These are phyloP conservation scores for Phalacrocorax aristotelis DNA, from an alignment of 2,113 vertebrate species.

Conservation along the genomic window DNA sequence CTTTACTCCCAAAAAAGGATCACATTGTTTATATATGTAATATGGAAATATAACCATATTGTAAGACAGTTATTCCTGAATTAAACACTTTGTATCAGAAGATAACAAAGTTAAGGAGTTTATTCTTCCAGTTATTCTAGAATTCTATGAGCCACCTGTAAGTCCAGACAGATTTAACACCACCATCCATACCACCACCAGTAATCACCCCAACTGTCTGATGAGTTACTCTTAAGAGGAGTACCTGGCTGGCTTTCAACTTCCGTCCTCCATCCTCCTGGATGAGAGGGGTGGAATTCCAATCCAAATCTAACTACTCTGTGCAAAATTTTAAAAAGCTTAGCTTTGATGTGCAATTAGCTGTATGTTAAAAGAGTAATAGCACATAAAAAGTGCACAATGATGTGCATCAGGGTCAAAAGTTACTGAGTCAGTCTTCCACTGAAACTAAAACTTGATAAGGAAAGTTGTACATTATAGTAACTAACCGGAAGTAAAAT, in stretches of 20 bases:
- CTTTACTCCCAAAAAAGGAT: not conserved
- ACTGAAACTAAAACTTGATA: not conserved
- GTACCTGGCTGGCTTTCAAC: not conserved
- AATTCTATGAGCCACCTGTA: not conserved
- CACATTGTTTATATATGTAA: not conserved
- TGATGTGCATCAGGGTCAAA: not conserved
- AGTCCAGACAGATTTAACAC: not conserved
- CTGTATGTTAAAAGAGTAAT: not conserved
- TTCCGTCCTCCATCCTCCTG: not conserved
- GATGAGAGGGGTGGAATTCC: not conserved
- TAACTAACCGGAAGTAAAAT: not conserved
- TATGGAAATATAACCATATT: not conserved
- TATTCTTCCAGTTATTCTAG: not conserved
- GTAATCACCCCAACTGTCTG: not conserved
- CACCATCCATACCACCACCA: not conserved
- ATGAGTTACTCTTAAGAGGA: not conserved
- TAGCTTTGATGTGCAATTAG: not conserved
- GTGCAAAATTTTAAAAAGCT: not conserved
- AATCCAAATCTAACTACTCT: not conserved
- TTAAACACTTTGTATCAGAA: not conserved
- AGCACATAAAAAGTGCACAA: not conserved
- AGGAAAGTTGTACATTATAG: accelerated
- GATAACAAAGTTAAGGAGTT: not conserved
- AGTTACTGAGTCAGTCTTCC: not conserved
- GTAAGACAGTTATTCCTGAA: not conserved